Evolutionary conservation across 2,797 vertebrate species (phyloP), one percentile per base, ranked within the genome.

Genomic region (Phaenicophaeus curvirostris): DNA sequence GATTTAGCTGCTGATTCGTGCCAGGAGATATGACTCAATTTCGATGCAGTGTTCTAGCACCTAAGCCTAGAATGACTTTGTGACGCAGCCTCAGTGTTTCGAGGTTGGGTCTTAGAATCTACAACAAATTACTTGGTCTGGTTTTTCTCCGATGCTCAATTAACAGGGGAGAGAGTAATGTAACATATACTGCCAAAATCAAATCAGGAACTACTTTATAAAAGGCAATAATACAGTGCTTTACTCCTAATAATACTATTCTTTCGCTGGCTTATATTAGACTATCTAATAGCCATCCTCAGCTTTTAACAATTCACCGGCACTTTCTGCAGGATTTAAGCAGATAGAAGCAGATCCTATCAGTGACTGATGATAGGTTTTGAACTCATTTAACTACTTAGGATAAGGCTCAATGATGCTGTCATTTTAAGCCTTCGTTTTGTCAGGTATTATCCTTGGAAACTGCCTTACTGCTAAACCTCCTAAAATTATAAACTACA

Each of bases 381-480:
- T 80, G 84, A 83, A 87, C 61, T 95, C 84, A 51, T 92, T 95
- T 95, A 91, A 82, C 89, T 95, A 17, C 78, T 85, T 85, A 93
- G 72, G 75, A 80, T 89, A 89, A 90, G 68, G 72, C 86, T 85
- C 81, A 46, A 3, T 57, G 81, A 55, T 74, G 72, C 71, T 79
- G 57, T 82, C 92, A 63, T 63, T 44, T 33, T 79, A 76, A 90
- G 65, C 42, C 68, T 79, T 79, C 4, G 0, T 95, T 94, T 93
- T 95, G 78, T 78, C 75, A 90, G 72, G 75, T 93, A 62, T 93
- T 95, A 76, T 80, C 78, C 87, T 83, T 61, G 72, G 72, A 87
- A 90, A 89, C 1, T 67, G 68, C 44, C 75, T 94, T 94, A 69
- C 88, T 58, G 82, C 78, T 74, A 51, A 89, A 85, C 0, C 27